Base-by-base conservation (phyloP, 2,797 vertebrate genomes). In the Oreonectes daqikongensis region DNA sequence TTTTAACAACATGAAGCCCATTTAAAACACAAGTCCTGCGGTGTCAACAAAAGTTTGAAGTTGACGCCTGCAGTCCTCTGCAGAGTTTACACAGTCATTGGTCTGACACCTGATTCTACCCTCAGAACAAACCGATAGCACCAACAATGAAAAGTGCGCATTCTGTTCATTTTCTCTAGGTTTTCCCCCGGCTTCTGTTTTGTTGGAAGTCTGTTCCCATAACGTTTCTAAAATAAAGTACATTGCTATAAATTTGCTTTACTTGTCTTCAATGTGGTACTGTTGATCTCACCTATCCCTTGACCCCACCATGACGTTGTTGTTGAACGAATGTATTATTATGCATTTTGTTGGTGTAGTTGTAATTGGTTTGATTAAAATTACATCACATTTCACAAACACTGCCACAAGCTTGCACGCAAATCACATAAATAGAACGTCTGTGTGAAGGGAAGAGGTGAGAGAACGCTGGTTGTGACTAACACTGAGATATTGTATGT, bases 401-500 rank as follows among this genome's bases (percentile, higher is more conserved):
- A 24, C 52, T 66, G 59, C 66, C 30, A 20, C 64, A 77, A 63
- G 46, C 59, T 50, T 68, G 44, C 69, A 78, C 20, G 38, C 65
- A 40, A 42, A 77, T 53, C 28, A 46, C 77, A 82, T 69, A 77
- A 82, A 78, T 80, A 83, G 78, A 78, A 78, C 59, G 72, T 69
- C 44, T 40, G 42, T 44, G 38, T 42, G 75, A 55, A 30, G 15
- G 69, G 69, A 40, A 2, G 64, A 65, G 46, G 72, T 59, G 67
- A 28, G 42, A 53, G 69, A 40, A 68, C 46, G 61, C n/a, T 46
- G 63, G 15, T 52, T 15, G 26, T 67, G 68, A 60, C 78, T 72
- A 75, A 22, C 79, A 77, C 79, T 78, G 77, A 82, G 64, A 82
- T 83, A 77, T 82, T 20, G 60, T 79, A 82, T 52, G 81, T 78